Evolutionary conservation across 2,797 vertebrate species (phyloP).

Genomic region (Manis pentadactyla): DNA sequence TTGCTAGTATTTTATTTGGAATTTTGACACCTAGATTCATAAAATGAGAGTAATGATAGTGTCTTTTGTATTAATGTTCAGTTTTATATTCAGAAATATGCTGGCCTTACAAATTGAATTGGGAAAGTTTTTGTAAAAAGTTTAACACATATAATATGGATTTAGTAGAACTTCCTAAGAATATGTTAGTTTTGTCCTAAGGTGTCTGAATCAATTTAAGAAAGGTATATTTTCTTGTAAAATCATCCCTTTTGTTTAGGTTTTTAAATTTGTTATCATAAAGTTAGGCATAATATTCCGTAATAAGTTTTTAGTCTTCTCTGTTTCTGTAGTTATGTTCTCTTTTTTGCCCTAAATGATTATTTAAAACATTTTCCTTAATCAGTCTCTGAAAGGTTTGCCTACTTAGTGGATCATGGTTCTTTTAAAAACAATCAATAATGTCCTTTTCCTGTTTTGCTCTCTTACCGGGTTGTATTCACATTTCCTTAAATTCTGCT

Average conservation of each 20-base stretch:
- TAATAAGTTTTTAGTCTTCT: not conserved
- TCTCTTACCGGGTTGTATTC: not conserved
- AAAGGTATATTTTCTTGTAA: not conserved
- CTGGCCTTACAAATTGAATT: not conserved
- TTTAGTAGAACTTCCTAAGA: slow-evolving; percentile 49
- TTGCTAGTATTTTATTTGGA: slow-evolving; percentile 1
- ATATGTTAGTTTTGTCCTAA: not conserved
- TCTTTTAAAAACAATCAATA: not conserved
- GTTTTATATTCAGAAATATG: slow-evolving; percentile 34
- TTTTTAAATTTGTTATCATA: slow-evolving; percentile 3
- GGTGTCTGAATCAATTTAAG: not conserved
- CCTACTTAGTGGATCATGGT: not conserved
- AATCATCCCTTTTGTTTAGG: not conserved
- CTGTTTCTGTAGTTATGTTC: not conserved
- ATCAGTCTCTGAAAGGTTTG: not conserved
- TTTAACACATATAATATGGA: not conserved
- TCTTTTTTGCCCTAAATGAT: not conserved
- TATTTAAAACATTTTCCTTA: slow-evolving; percentile 18
- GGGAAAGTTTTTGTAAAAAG: not conserved
- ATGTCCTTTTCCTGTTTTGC: not conserved
- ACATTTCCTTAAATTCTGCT: not conserved
- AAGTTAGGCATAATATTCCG: not conserved
- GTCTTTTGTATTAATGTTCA: slow-evolving; percentile 3
- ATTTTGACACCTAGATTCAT: not conserved
- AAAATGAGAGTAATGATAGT: not conserved